Evolutionary conservation across 1,140 invertebrate genomes (phyloP).

Genomic region (Eubasilissa regina): DNA sequence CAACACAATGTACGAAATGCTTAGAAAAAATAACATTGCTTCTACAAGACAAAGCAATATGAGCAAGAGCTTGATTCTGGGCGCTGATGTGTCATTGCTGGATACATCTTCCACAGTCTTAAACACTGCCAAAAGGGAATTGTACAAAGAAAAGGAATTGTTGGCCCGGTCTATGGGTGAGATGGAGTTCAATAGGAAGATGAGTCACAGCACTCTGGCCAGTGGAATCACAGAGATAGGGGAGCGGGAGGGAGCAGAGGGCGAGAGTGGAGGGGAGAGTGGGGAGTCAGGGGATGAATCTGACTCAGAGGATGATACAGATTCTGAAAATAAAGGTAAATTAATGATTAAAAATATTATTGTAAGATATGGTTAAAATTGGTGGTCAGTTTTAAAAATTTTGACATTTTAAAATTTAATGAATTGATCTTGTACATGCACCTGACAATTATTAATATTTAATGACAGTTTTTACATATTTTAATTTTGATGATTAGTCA

Average conservation of each 20-base stretch:
- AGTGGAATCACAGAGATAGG: slow-evolving; percentile 69
- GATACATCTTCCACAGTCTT: slow-evolving; percentile 67
- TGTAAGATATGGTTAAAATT: not conserved
- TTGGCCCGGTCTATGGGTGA: slow-evolving; percentile 70
- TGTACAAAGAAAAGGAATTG: slow-evolving; percentile 72
- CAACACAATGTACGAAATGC: slow-evolving; percentile 86
- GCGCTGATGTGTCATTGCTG: slow-evolving; percentile 64
- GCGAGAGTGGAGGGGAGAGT: slow-evolving; percentile 76
- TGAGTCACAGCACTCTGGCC: slow-evolving; percentile 62
- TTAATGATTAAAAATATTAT: not conserved
- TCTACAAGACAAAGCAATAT: slow-evolving; percentile 64
- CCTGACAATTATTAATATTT: too few relatives aligned
- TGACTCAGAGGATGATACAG: slow-evolving; percentile 69
- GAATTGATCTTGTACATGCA: too few relatives aligned
- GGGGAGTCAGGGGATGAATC: slow-evolving; percentile 70
- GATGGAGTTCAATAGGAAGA: slow-evolving; percentile 65
- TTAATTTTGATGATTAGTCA: too few relatives aligned
- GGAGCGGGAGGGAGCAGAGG: slow-evolving; percentile 74
- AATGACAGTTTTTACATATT: too few relatives aligned
- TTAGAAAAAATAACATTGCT: slow-evolving; percentile 72
- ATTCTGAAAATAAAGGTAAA: slow-evolving; percentile 70
- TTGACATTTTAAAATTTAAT: too few relatives aligned
- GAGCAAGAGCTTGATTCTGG: slow-evolving; percentile 63
- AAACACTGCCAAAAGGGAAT: slow-evolving; percentile 72
- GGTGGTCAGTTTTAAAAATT: too few relatives aligned